A percentile compares a stretch with the other conserved stretches of the same genome.
Evolutionary conservation across 2,888 invertebrate genomes (phyloP).

Genomic region (Dryocosmus kuriphilus): DNA sequence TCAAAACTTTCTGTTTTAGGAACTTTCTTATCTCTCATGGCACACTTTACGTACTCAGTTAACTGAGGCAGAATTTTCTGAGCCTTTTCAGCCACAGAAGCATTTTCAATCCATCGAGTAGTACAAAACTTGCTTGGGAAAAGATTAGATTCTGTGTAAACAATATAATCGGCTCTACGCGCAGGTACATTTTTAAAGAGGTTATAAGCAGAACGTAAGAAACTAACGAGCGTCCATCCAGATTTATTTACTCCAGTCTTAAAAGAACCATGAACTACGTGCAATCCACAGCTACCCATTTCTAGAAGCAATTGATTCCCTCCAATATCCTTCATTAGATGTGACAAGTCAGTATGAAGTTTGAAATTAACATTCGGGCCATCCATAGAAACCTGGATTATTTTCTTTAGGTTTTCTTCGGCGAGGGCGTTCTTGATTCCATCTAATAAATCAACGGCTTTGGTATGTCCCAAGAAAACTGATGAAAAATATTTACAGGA

Average conservation of each 20-base stretch:
- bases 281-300: conserved; percentile 66
- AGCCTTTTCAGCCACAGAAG: no score
- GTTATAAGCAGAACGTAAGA: no score
- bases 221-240: conserved; percentile 56
- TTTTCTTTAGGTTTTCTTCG: conserved; percentile 11
- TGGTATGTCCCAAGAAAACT: conserved; percentile 50
- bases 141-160: no score
- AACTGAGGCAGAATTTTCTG: no score
- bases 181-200: no score
- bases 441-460: conserved; percentile 30
- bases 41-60: no score
- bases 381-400: conserved; percentile 47
- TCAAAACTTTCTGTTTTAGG: no score
- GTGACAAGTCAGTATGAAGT: conserved; percentile 43
- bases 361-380: conserved; percentile 40
- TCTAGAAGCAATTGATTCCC: conserved; percentile 55
- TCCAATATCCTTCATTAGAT: conserved; percentile 15
- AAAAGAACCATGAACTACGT: conserved; percentile 65
- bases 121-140: no score
- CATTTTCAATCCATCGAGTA: no score
- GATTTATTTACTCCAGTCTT: conserved; percentile 60
- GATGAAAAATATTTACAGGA: conserved; percentile 59
- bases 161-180: no score
- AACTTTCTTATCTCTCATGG: no score
- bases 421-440: conserved; percentile 35